These are phyloP conservation scores for Hartigia nigra DNA, from an alignment of 2,888 invertebrate species.

Conservation along the genomic window DNA sequence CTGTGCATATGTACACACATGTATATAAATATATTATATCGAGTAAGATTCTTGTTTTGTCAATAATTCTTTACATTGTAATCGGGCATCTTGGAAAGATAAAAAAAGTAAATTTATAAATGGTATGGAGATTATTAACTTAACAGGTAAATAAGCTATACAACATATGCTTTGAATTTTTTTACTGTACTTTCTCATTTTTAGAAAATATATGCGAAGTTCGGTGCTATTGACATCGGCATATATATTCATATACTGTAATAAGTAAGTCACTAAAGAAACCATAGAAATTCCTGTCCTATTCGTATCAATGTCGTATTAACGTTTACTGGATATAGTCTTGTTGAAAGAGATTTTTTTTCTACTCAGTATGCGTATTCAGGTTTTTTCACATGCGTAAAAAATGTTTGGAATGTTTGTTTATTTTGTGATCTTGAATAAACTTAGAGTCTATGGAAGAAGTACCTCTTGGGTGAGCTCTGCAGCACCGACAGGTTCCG, in stretches of 20 bases:
- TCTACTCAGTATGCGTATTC: not conserved
- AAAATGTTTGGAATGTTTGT: not conserved
- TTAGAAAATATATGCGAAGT: not conserved
- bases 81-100: not conserved
- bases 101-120: not conserved
- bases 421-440: not conserved
- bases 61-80: not conserved
- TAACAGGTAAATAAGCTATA: not conserved
- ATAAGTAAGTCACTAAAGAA: not conserved
- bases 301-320: not conserved
- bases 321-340: not conserved
- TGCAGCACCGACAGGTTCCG: constrained; percentile 43
- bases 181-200: no score
- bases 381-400: not conserved
- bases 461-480: constrained; percentile 67
- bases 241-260: not conserved
- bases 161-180: not conserved
- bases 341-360: not conserved
- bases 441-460: not conserved
- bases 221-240: not conserved
- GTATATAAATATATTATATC: not conserved
- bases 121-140: not conserved
- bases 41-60: not conserved
- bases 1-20: not conserved
- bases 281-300: not conserved